Base-by-base conservation (phyloP, 2,888 invertebrate genomes). In the Epistrophe grossulariae region DNA sequence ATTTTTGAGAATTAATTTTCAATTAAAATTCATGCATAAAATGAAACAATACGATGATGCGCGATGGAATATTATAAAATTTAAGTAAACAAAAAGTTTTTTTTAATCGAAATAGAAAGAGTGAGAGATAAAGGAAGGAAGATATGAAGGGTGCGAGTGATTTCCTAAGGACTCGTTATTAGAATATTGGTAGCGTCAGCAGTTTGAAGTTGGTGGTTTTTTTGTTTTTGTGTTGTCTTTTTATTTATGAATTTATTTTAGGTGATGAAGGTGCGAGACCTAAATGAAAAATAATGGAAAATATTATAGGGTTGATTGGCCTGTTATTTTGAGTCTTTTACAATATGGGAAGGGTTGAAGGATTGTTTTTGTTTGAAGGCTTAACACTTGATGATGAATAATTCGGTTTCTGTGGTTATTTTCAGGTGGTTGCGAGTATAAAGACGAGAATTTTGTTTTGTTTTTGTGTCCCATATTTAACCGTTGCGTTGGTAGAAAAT, bases 1-100 rank as follows among this genome's bases (percentile, higher is more conserved):
- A 85, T 85, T 85, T 79, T 74, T 59, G 70, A 64, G 85, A 82
- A 85, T 85, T 85, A 79, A 82, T 85, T 82, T 85, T 85, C 79
- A 85, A 85, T 85, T 85, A 85, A 85, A 85, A 85, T 85, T 85
- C 85, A 85, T 82, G 71, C 82, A 82, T 74, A 74, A 82, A 70
- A 55, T 57, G 45, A 64, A 79, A 79, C 62, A 79, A 66, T 57
- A 66, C 76, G 48, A 55, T 45, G 48, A 55, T 45, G 35, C 4
- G 15, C 57, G n/a, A 38, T 40, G 48, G 45, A 45, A 45, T 52
- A 40, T 31, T 70, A 38, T 70, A 52, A 55, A n/a, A 35, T 35
- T 55, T 7, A 48, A 66, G 66, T 43, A 70, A 70, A 70, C 70
- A 55, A 52, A 70, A 70, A 38, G 6, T 62, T 62, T 62, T 19